Evolutionary conservation across 2,888 invertebrate genomes (phyloP), one percentile per base, ranked within the genome.

Genomic region (Xylophagus ater): DNA sequence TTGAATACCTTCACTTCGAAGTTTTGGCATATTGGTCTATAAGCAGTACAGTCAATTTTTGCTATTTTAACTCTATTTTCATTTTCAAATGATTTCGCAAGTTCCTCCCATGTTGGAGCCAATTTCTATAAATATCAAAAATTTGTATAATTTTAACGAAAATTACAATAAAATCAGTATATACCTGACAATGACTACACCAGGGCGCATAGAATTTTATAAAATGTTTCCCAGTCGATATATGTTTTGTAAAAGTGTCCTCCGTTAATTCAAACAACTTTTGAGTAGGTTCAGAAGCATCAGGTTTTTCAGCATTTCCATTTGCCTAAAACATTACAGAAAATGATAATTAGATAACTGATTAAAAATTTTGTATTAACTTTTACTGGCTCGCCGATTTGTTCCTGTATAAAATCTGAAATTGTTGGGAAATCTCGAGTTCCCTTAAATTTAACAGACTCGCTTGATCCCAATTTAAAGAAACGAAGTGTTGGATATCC

Each of bases 121-220:
- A 92, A 64, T 58, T 73, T 76, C 76, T 88, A 63, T 3, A 62
- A 47, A 41, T 41, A 44, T 44, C n/a, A 24, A 36, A 43, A 25
- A 40, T 35, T 57, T 42, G 26, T 13, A 6, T 18, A 5, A 15
- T 21, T 24, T 9, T 19, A 7, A 7, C 9, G 9, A 9, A 21
- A 26, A 49, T 49, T 36, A 41, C 10, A 35, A 40, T 24, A 25
- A 36, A 32, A 14, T 17, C 10, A 37, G n/a, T 23, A 20, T 34
- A 51, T 65, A 81, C 81, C 71, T 82, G 84, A 52, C 89, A 90
- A 53, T 85, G 83, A 40, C 81, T 74, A 61, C 92, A 92, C 92
- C 92, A 92, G 0, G 92, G 89, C 1, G 86, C 86, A 66, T 82
- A 93, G 62, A 92, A 92, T 67, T 90, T 88, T 4, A 93, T 71